Conservation (phyloP, 2,797 vertebrate species). For the Coccyzus lansbergi region DNA sequence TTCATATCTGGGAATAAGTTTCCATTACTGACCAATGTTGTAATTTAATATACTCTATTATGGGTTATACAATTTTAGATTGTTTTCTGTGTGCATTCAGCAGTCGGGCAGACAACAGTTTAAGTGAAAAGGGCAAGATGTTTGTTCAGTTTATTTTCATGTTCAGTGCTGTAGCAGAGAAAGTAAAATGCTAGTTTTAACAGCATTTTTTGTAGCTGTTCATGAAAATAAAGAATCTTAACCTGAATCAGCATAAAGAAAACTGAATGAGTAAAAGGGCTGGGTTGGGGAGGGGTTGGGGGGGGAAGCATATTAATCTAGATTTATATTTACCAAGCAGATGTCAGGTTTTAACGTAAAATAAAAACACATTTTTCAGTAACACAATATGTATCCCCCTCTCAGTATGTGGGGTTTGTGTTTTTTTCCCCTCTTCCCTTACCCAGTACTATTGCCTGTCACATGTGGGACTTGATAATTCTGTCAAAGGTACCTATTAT, state of each 20-base stretch:
- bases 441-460: slow-evolving; percentile 70
- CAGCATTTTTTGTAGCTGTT: slow-evolving; percentile 68
- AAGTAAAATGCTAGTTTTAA: slow-evolving; percentile 69
- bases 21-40: slow-evolving; percentile 92
- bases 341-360: slow-evolving; percentile 73
- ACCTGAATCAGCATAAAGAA: slow-evolving; percentile 76
- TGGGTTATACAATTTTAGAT: slow-evolving; percentile 84
- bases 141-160: slow-evolving; percentile 81
- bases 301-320: slow-evolving; percentile 49
- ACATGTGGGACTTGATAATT: slow-evolving; percentile 75
- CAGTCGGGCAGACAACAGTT: slow-evolving; percentile 81
- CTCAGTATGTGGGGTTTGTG: slow-evolving; percentile 60
- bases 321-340: slow-evolving; percentile 73
- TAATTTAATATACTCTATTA: slow-evolving; percentile 98
- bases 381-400: slow-evolving; percentile 65
- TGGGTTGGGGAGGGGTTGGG: neutral
- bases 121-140: slow-evolving; percentile 80
- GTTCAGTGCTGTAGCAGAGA: slow-evolving; percentile 62
- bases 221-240: slow-evolving; percentile 68
- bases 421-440: slow-evolving; percentile 23
- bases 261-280: slow-evolving; percentile 64
- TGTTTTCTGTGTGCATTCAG: slow-evolving; percentile 82
- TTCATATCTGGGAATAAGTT: slow-evolving; percentile 98
- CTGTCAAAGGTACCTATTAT: slow-evolving; percentile 70
- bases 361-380: slow-evolving; percentile 71